phyloP scores from a whole-genome alignment of 2,113 vertebrate genomes.

The Montifringilla adamsi region DNA sequence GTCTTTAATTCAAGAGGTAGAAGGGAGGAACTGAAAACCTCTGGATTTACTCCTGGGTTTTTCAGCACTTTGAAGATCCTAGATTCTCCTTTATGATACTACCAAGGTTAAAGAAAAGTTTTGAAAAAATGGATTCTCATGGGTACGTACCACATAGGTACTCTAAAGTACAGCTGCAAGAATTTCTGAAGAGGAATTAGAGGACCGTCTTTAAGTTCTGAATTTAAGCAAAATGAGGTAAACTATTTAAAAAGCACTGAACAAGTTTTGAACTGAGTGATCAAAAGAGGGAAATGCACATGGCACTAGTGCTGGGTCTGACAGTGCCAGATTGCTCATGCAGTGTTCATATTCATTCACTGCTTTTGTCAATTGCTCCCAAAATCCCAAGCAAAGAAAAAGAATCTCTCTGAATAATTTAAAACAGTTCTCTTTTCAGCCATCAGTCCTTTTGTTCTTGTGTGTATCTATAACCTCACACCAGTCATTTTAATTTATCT shows the following conservation, averaged over 20 bases:
- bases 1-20: background rate
- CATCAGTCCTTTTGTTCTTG: conserved; percentile 56
- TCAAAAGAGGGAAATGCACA: conserved; percentile 31
- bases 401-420: conserved; percentile 59
- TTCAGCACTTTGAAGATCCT: conserved; percentile 1
- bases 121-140: background rate
- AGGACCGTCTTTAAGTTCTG: background rate
- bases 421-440: conserved; percentile 26
- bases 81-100: background rate
- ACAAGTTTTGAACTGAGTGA: conserved; percentile 6
- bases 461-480: conserved; percentile 7
- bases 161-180: background rate
- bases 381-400: conserved; percentile 23
- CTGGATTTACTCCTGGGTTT: background rate
- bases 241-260: background rate
- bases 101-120: conserved; percentile 16
- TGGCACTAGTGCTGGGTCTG: background rate
- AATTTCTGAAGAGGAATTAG: conserved; percentile 13
- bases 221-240: background rate
- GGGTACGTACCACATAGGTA: background rate
- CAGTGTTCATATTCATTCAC: conserved; percentile 33
- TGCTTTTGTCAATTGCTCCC: conserved; percentile 19
- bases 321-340: background rate
- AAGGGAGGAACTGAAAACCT: background rate
- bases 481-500: conserved; percentile 45